These are phyloP conservation scores for Drosophila sturtevanti DNA, from an alignment of 1,140 invertebrate genomes.

Conservation along the genomic window DNA sequence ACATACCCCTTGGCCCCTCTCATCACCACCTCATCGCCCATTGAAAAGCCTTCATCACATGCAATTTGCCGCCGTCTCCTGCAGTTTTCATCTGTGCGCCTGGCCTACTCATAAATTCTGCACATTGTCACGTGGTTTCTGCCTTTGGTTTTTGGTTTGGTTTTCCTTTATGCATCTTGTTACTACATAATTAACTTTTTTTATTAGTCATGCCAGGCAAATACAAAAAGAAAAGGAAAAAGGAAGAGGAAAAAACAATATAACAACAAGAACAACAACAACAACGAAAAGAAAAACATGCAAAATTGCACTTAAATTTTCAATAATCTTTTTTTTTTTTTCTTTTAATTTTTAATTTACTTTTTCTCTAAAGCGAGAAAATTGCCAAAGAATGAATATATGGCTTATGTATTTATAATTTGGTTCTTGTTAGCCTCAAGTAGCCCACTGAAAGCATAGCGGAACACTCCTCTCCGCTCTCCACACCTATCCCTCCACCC, in stretches of 20 bases:
- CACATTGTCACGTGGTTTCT: slow-evolving; percentile 54
- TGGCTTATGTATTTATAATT: slow-evolving; percentile 43
- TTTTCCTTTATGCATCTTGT: neutral
- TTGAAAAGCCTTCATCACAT: neutral
- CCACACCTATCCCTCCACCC: neutral
- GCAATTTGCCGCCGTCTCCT: slow-evolving; percentile 8
- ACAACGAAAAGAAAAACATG: neutral
- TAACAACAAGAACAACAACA: neutral
- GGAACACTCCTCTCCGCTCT: slow-evolving; percentile 28
- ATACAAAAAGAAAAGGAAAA: neutral
- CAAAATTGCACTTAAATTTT: slow-evolving; percentile 35
- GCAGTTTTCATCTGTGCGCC: slow-evolving; percentile 25
- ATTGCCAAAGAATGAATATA: slow-evolving; percentile 9
- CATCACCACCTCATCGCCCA: neutral
- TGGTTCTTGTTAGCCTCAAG: slow-evolving; percentile 28
- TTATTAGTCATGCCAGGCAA: slow-evolving; percentile 57
- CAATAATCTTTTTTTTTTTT: neutral
- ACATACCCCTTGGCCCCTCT: no score
- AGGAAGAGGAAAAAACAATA: neutral
- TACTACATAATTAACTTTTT: slow-evolving; percentile 67
- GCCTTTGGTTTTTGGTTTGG: neutral
- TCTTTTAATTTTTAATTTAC: slow-evolving; percentile 35
- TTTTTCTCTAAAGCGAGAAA: slow-evolving; percentile 12
- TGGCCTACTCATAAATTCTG: slow-evolving; percentile 48
- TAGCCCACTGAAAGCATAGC: slow-evolving; percentile 26